These are phyloP conservation scores for Oreohelix idahoensis DNA, from an alignment of 1,140 invertebrate species.

Conservation along the genomic window DNA sequence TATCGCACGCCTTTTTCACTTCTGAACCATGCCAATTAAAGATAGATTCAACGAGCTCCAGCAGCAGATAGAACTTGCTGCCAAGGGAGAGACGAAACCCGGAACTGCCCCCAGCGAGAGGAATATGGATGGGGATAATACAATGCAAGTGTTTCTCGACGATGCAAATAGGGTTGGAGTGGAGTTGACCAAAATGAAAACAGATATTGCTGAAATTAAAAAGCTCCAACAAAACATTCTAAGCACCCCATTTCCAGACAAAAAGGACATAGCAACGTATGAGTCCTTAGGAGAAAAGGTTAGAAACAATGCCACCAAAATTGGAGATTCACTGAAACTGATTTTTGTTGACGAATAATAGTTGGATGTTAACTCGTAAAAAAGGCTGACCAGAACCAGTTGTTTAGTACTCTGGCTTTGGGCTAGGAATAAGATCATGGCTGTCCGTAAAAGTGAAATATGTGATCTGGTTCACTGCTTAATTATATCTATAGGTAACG, in stretches of 20 bases:
- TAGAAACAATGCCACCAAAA: conserved; percentile 33
- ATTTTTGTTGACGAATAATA: no score
- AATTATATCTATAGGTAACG: no score
- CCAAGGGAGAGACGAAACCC: conserved; percentile 48
- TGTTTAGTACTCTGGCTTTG: no score
- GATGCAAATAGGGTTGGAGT: conserved; percentile 50
- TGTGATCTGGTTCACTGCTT: no score
- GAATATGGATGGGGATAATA: conserved; percentile 43
- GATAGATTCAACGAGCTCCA: conserved; percentile 56
- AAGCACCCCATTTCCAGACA: conserved; percentile 50
- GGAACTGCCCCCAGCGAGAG: conserved; percentile 28
- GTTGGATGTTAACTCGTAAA: no score
- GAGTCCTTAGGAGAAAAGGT: conserved; percentile 39
- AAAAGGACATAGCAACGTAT: conserved; percentile 38
- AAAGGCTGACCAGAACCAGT: no score
- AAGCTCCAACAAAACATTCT: conserved; percentile 52
- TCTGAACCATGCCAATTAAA: conserved; percentile 46
- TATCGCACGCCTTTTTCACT: background rate
- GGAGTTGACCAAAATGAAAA: conserved; percentile 45
- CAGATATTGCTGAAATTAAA: conserved; percentile 48
- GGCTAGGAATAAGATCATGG: no score
- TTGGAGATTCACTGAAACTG: conserved; percentile 46
- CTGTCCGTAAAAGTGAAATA: no score
- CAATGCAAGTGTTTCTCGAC: conserved; percentile 48
- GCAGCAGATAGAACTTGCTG: conserved; percentile 45